Evolutionary conservation across 64 coral and sea anemone genomes (phyloP).

Genomic region (Stichodactyla helianthus): DNA sequence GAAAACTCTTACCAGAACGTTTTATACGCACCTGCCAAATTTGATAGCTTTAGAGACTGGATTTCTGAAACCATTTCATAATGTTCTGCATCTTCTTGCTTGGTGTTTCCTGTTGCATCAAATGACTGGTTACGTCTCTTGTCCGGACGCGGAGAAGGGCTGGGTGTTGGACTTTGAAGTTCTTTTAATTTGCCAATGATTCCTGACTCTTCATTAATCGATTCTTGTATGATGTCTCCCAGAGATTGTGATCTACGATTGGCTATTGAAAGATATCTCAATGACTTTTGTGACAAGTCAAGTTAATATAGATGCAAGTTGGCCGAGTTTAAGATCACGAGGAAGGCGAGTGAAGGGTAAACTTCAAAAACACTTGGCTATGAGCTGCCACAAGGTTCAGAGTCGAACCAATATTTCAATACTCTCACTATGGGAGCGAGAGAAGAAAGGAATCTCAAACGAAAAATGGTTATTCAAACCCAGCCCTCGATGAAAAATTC

Average conservation of each 20-base stretch:
- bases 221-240: neutral
- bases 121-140: neutral
- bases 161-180: neutral
- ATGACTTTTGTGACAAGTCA: too few species aligned
- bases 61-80: conserved; percentile 3
- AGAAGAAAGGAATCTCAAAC: too few species aligned
- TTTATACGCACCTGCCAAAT: neutral
- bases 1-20: neutral
- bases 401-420: too few species aligned
- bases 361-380: too few species aligned
- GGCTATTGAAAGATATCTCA: neutral
- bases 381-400: too few species aligned
- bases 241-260: conserved; percentile 2
- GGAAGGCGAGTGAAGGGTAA: too few species aligned
- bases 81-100: neutral
- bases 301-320: too few species aligned
- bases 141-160: neutral
- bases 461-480: too few species aligned
- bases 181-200: neutral
- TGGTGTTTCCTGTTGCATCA: neutral
- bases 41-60: neutral
- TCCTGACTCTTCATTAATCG: neutral
- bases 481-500: too few species aligned
- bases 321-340: too few species aligned
- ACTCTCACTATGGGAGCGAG: too few species aligned